These are phyloP conservation scores for Andrena marginata DNA, from an alignment of 2,888 invertebrate genomes.

Conservation along the genomic window DNA sequence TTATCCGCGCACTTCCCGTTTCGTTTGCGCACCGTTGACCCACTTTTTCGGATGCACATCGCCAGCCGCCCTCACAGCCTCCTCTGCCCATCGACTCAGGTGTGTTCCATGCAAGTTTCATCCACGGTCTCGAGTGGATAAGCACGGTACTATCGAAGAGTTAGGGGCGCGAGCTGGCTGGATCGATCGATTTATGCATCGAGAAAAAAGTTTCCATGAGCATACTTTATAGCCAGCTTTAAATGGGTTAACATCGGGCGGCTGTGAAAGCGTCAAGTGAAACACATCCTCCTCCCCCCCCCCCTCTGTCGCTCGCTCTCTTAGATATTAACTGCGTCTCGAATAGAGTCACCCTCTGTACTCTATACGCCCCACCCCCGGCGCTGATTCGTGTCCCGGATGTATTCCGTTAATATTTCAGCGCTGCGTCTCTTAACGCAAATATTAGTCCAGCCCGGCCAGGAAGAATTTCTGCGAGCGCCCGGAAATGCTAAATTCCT, in stretches of 20 bases:
- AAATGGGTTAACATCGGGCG: not conserved
- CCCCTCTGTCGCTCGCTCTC: not conserved
- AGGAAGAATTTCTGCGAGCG: not conserved
- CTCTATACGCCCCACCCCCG: not conserved
- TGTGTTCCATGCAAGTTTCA: not conserved
- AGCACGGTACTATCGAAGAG: not conserved
- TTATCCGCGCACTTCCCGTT: not conserved
- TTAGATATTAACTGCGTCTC: not conserved
- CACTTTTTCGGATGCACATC: conserved; percentile 9
- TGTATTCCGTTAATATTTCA: conserved; percentile 24
- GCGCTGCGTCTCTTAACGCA: not conserved
- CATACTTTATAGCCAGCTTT: not conserved
- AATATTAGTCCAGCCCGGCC: not conserved
- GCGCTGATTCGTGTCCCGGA: not conserved
- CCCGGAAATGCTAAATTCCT: not conserved
- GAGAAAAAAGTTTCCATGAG: not conserved
- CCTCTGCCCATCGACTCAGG: not conserved
- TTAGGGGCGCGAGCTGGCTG: too few relatives aligned
- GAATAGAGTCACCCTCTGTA: not conserved
- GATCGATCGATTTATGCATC: not conserved
- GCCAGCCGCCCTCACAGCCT: not conserved
- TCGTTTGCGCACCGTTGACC: conserved; percentile 1
- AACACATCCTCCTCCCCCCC: not conserved
- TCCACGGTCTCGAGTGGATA: not conserved
- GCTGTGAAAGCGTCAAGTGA: conserved; percentile 2